These are phyloP conservation scores for Nylanderia fulva DNA, from an alignment of 1,140 invertebrate genomes.

Conservation along the genomic window DNA sequence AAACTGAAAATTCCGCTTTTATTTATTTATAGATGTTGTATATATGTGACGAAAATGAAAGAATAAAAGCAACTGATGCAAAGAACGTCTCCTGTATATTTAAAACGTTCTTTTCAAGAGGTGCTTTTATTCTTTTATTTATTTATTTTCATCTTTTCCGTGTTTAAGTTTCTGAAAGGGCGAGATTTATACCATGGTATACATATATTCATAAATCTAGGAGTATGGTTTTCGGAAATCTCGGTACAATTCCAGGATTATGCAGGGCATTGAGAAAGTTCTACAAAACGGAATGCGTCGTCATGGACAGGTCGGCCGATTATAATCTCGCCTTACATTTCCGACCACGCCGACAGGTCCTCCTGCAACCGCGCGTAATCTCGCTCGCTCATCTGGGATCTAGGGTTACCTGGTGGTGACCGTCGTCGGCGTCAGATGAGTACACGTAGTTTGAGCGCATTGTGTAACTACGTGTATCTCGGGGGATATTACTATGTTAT, in stretches of 20 bases:
- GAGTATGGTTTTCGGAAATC: slow-evolving; percentile 10
- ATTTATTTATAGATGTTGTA: not conserved
- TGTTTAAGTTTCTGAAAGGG: not conserved
- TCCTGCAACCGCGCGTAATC: slow-evolving; percentile 66
- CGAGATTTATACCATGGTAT: too few species aligned
- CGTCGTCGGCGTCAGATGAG: slow-evolving; percentile 27
- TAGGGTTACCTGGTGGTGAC: slow-evolving; percentile 70
- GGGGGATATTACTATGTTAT: slow-evolving; percentile 64
- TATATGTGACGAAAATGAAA: too few species aligned
- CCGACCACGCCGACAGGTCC: slow-evolving; percentile 65
- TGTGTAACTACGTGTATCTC: slow-evolving; percentile 36
- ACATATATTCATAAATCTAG: slow-evolving; percentile 2
- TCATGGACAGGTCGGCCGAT: slow-evolving; percentile 55
- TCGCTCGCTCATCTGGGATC: slow-evolving; percentile 73
- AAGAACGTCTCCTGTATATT: too few species aligned
- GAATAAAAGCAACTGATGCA: too few species aligned
- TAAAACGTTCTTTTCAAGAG: not conserved
- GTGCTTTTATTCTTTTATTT: not conserved
- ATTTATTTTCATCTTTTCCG: not conserved
- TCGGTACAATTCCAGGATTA: slow-evolving; percentile 12
- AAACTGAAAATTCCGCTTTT: not conserved
- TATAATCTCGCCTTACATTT: slow-evolving; percentile 72
- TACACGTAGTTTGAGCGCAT: slow-evolving; percentile 23
- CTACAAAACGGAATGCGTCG: slow-evolving; percentile 42
- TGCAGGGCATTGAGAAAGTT: slow-evolving; percentile 23